Conservation (phyloP, 2,797 vertebrate genomes). For the Carapus acus region DNA sequence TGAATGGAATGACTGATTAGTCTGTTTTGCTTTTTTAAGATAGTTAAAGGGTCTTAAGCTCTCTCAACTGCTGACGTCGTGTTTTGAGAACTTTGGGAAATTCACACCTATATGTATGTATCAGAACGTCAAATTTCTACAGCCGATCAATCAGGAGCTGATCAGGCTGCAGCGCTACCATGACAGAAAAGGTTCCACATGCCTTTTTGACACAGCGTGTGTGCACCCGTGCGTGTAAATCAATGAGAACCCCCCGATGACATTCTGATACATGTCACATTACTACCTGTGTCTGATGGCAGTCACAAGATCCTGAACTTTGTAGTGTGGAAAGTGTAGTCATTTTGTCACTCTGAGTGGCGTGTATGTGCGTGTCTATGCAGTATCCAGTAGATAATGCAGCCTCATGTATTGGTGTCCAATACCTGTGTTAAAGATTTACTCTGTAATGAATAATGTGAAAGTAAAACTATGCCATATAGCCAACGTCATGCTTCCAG, state of each 20-base stretch:
- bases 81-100: no score
- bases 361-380: conserved; percentile 51
- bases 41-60: no score
- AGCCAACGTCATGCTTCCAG: conserved; percentile 47
- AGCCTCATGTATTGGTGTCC: conserved; percentile 77
- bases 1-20: no score
- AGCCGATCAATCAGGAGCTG: no score
- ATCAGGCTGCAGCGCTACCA: background rate
- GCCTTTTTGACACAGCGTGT: conserved; percentile 43
- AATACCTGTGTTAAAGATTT: conserved; percentile 78
- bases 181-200: conserved; percentile 36
- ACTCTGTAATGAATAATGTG: conserved; percentile 82
- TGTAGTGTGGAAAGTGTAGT: conserved; percentile 62
- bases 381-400: conserved; percentile 76
- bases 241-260: conserved; percentile 43
- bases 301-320: conserved; percentile 23
- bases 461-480: conserved; percentile 82
- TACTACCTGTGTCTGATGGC: conserved; percentile 21
- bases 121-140: no score
- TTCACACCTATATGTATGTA: no score
- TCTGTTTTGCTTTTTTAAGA: no score
- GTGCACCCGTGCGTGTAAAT: conserved; percentile 22
- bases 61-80: no score
- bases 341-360: conserved; percentile 54
- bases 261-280: conserved; percentile 60